These are phyloP conservation scores for human DNA, from an alignment of 2,113 vertebrate species.

Conservation along the genomic window DNA sequence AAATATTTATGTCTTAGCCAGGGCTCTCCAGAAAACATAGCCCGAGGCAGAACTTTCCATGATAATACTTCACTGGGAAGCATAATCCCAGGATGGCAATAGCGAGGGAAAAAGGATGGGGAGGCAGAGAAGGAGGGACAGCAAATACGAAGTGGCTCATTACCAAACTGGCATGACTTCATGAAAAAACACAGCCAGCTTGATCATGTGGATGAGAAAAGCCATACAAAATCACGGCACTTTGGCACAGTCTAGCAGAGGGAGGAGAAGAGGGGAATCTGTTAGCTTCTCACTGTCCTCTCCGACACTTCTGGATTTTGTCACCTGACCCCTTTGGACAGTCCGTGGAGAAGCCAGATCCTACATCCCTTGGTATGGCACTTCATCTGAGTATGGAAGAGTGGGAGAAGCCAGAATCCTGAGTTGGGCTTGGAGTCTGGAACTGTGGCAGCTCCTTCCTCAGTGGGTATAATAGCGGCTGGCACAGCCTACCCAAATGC, in stretches of 20 bases:
- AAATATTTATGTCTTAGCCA: neutral
- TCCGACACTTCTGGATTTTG: neutral
- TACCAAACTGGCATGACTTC: neutral
- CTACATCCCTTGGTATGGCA: rapidly evolving
- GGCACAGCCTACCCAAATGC: neutral
- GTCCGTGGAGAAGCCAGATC: neutral
- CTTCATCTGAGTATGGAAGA: neutral
- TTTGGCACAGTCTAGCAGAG: neutral
- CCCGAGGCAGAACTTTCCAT: neutral
- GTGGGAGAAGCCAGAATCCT: neutral
- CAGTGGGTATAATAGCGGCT: neutral
- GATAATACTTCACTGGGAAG: neutral
- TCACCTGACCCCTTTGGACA: neutral
- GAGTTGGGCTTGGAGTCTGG: neutral
- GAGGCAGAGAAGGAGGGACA: neutral
- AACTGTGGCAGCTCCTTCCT: neutral
- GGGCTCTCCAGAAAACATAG: neutral
- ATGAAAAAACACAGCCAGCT: neutral
- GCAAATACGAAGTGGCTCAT: neutral
- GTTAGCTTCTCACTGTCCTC: neutral
- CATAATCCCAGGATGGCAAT: neutral
- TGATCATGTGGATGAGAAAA: neutral
- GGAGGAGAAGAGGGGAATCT: neutral
- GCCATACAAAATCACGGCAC: neutral
- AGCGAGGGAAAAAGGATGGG: neutral